These are phyloP conservation scores for Spinus pinus DNA, from an alignment of 2,797 vertebrate genomes.

Conservation along the genomic window DNA sequence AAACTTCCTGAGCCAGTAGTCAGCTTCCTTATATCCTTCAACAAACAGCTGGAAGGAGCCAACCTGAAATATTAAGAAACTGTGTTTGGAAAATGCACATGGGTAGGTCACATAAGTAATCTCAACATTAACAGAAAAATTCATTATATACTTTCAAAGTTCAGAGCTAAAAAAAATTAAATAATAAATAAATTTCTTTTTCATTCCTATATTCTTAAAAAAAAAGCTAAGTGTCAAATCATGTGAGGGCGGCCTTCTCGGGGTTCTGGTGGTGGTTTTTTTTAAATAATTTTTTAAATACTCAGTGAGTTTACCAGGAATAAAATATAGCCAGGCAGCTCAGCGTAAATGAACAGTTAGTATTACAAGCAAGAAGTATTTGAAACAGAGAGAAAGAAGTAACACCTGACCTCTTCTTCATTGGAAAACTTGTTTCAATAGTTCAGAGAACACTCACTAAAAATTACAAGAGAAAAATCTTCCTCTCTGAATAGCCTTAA, in stretches of 20 bases:
- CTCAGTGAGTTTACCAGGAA: background rate
- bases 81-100: slow-evolving; percentile 28
- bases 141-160: background rate
- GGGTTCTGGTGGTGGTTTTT: background rate
- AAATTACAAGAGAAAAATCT: background rate
- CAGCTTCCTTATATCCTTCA: slow-evolving; percentile 93
- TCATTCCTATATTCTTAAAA: background rate
- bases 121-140: background rate
- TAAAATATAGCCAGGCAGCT: background rate
- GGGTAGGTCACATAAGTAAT: background rate
- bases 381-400: background rate
- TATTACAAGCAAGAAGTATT: accelerated
- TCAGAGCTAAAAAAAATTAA: background rate
- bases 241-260: background rate
- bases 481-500: background rate
- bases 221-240: background rate
- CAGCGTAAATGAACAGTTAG: background rate
- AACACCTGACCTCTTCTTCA: background rate
- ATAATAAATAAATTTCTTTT: background rate
- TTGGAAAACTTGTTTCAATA: background rate
- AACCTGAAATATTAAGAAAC: slow-evolving; percentile 79
- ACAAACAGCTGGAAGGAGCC: slow-evolving; percentile 98
- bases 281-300: background rate
- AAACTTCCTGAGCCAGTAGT: slow-evolving; percentile 95
- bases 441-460: background rate